These are phyloP conservation scores for Lasius platythorax DNA, from an alignment of 2,888 invertebrate species.

Conservation along the genomic window DNA sequence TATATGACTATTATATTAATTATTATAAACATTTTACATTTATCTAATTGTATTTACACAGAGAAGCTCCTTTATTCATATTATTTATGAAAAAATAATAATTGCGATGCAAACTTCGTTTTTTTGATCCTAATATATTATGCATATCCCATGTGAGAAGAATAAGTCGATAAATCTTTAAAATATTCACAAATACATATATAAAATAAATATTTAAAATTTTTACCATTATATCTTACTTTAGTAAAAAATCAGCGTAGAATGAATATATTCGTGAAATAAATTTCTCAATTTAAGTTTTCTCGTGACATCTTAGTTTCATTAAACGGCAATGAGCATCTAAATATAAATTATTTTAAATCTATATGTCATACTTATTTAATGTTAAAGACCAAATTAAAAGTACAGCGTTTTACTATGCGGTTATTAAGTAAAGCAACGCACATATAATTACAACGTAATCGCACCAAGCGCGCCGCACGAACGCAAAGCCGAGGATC, in stretches of 20 bases:
- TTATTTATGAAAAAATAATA: constrained; percentile 1
- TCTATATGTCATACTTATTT: constrained; percentile 8
- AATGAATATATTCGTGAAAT: background rate
- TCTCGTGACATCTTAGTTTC: background rate
- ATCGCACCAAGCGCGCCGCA: constrained; percentile 10
- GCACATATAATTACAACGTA: constrained; percentile 38
- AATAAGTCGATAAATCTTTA: background rate
- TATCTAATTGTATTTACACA: background rate
- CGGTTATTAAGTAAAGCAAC: constrained; percentile 30
- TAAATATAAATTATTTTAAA: constrained; percentile 3
- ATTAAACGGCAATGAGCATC: background rate
- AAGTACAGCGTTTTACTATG: background rate
- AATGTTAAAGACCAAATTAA: constrained; percentile 15
- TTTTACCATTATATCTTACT: background rate
- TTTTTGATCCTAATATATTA: background rate
- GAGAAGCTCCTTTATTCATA: background rate
- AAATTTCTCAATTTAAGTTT: background rate
- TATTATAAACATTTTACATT: background rate
- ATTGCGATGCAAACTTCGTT: constrained; percentile 5
- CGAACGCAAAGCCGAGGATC: constrained; percentile 38
- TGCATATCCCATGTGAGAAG: background rate
- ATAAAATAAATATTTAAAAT: background rate
- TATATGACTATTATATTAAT: constrained; percentile 1
- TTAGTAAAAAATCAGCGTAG: background rate
- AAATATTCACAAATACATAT: background rate